Evolutionary conservation across 1,140 invertebrate species (phyloP).

Genomic region (Hormaphis cornu): DNA sequence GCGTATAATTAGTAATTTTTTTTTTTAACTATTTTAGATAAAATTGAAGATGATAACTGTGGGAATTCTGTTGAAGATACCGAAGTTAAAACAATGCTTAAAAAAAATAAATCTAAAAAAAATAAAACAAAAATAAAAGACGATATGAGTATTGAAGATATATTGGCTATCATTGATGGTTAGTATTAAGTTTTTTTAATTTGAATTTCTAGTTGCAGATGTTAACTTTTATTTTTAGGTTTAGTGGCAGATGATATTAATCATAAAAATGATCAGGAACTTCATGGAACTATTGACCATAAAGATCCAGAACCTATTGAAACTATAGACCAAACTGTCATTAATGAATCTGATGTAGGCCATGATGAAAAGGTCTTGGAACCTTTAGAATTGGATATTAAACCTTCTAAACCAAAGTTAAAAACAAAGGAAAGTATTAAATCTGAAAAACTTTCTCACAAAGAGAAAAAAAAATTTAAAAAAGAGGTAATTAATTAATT

Average conservation of each 20-base stretch:
- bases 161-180: not conserved
- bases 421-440: not conserved
- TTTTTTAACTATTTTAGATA: not conserved
- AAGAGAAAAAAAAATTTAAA: slow-evolving; percentile 34
- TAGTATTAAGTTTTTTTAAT: not conserved
- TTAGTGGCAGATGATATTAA: not conserved
- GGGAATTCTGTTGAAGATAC: not conserved
- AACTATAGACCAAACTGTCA: too few relatives aligned
- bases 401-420: not conserved
- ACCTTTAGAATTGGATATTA: too few relatives aligned
- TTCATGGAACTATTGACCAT: too few relatives aligned
- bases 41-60: not conserved
- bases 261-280: too few relatives aligned
- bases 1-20: not conserved
- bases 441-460: slow-evolving; percentile 28
- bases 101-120: not conserved
- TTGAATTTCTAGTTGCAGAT: not conserved
- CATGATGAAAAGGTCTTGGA: too few relatives aligned
- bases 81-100: not conserved
- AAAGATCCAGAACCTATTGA: too few relatives aligned
- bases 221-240: not conserved
- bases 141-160: not conserved
- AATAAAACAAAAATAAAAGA: slow-evolving; percentile 7
- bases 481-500: slow-evolving; percentile 15
- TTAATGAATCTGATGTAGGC: too few relatives aligned